Evolutionary conservation across 2,888 invertebrate species (phyloP), one percentile per base, ranked within the genome.

Genomic region (Neoascia interrupta): DNA sequence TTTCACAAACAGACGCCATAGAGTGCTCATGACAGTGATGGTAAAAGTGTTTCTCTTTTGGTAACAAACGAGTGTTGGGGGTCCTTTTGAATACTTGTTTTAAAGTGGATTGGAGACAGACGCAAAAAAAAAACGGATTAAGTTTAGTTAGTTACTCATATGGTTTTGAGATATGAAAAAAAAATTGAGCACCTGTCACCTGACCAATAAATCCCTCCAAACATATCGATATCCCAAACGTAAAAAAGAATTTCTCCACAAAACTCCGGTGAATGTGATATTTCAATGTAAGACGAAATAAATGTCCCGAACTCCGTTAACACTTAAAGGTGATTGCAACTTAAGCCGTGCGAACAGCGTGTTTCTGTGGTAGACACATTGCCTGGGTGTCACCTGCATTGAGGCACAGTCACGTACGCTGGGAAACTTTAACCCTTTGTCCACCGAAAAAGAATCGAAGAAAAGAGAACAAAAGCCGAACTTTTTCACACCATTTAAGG

Each of bases 401-500:
- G 31, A 63, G 61, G 39, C 43, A 31, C 49, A 75, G 41, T 49
- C 75, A 75, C 75, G 75, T 70, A 63, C 43, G 49, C 47, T 4
- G 15, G 39, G n/a, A n/a, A 39, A 39, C 51, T 36, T 43, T 16
- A 56, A 28, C 51, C 61, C 70, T 70, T 70, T 75, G 61, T 63
- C 63, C 56, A 41, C 47, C 41, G 10, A 58, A 53, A 54, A 43
- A 19, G 15, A 37, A n/a, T 11, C 19, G 8, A 43, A 1, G n/a
- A 18, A 16, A 39, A 28, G 11, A 16, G 10, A 36, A 19, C 21
- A 31, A 11, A 43, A 23, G 34, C 10, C 1, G 23, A 41, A 28
- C 41, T 49, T 63, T 56, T 75, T 75, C 75, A 70, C 75, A 75
- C 75, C 63, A 70, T 70, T 70, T 61, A 75, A 63, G 56, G 70